Evolutionary conservation across 2,113 vertebrate species (phyloP), one percentile per base, ranked within the genome.

Genomic region (Arothron firmamentum): DNA sequence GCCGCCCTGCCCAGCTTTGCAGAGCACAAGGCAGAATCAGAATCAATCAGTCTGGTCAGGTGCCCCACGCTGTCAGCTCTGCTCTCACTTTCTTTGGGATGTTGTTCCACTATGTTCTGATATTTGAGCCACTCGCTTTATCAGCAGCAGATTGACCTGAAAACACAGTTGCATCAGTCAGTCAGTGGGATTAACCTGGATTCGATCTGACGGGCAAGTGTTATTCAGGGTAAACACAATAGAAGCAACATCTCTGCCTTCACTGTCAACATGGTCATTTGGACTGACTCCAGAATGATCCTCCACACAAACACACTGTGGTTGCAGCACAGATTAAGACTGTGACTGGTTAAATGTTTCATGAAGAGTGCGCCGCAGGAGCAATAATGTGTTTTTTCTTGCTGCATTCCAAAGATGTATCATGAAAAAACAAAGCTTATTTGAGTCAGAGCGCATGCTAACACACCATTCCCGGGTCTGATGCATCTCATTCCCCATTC

Each of bases 401-500:
- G 34, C 34, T 38, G 52, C 63, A 65, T 79, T 71, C 68, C 51
- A 25, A 19, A 34, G 58, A 41, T 74, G 70, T 70, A 49, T 67
- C 78, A 65, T 14, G 46, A 72, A 73, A 62, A 38, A 78, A 77
- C 72, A 75, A 70, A 56, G 59, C 71, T 72, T 74, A 78, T 77
- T 75, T 79, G 52, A 76, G 63, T 63, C 84, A 67, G 74, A 72
- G 56, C 54, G 68, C 59, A 79, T 75, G 78, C 56, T 57, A 75
- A 72, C 63, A 59, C 56, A 48, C 20, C 55, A 62, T 72, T 70
- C 68, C 64, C 53, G 59, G 60, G 43, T 79, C 67, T 71, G 63
- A 69, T 80, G 80, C 74, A 16, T 71, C 67, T 74, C 56, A 80
- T 78, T 79, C 42, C 73, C 53, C 68, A 70, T 83, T 81, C 81